Base-by-base conservation (phyloP, 2,888 invertebrate species). In the Archaeoteleia sp. region DNA sequence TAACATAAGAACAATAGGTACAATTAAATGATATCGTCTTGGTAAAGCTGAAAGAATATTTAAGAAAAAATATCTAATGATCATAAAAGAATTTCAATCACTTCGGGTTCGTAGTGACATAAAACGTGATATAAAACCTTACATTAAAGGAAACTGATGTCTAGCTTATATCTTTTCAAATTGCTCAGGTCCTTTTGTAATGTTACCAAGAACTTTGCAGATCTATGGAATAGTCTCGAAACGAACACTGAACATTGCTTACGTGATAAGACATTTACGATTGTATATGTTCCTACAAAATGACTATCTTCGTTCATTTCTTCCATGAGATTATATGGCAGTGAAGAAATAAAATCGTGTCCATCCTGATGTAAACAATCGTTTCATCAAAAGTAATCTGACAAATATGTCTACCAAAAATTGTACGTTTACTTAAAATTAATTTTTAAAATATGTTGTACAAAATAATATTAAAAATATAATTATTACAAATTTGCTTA, bases 11-110 rank as follows among this genome's bases (percentile, higher is more conserved):
- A n/a, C n/a, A n/a, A n/a, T n/a, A n/a, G n/a, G n/a, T n/a, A n/a
- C n/a, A n/a, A n/a, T n/a, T n/a, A n/a, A n/a, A n/a, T n/a, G n/a
- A n/a, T n/a, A n/a, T 40, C 29, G 51, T 61, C 49, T 61, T 61
- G 51, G 43, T 61, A 61, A 61, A 58, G 43, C 15, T 51, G 30
- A 51, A 45, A 49, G 20, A 35, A 42, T 32, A 34, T 27, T 23
- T 34, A 20, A 14, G 27, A 9, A 15, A 17, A 35, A 30, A 25
- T 25, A 23, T 34, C 14, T 14, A 34, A 25, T 53, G 13, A 32
- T 53, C 25, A 51, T 30, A 10, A 10, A 17, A n/a, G 4, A 23
- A 23, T 23, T 23, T 7, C 15, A 32, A 32, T 32, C 10, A 32
- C 6, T 32, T 10, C 32, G 10, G 2, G 1, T 9, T 32, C 12